Base-by-base conservation (phyloP, 1,140 invertebrate species). In the Conus betulinus region DNA sequence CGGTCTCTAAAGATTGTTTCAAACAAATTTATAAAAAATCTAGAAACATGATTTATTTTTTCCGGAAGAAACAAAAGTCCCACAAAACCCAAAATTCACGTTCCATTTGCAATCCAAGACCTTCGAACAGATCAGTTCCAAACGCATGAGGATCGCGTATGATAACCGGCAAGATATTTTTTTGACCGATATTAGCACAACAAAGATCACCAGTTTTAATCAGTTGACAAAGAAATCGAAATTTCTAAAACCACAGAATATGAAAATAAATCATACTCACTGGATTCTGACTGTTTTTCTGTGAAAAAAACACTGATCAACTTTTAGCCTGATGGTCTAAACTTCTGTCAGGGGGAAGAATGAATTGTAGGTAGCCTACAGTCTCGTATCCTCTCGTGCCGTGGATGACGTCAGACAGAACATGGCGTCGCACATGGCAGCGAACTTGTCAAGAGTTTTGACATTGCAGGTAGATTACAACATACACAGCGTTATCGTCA, bases 281-380 rank as follows among this genome's bases (percentile, higher is more conserved):
- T 79, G 85, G 85, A 87, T 78, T 78, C 85, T 52, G 85, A 57
- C 85, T 55, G 85, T 87, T 74, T 74, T 76, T 87, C 74, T 55
- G 67, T 78, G 53, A 78, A 87, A 57, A 57, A 87, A 55, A 10
- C 57, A 53, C 52, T 17, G 39, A 87, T 15, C 71, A 57, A 87
- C 85, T 87, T 78, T 52, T 39, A 53, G 10, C 74, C 23, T 20
- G 53, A 74, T 57, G 25, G 79, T 15, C 39, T 71, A 20, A 81
- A 81, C 39, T 53, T 52, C 15, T 4, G 79, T 81, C 63, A 25
- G 39, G 60, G 84, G 25, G 63, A 74, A 52, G 63, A 74, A 74
- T 13, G 13, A 20, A 74, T 1, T 25, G 23, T 15, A 79, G 60
- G 17, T 17, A n/a, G 74, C 57, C 8, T 60, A 55, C 1, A 83